Evolutionary conservation across 2,797 vertebrate genomes (phyloP).

Genomic region (Morus bassanus): DNA sequence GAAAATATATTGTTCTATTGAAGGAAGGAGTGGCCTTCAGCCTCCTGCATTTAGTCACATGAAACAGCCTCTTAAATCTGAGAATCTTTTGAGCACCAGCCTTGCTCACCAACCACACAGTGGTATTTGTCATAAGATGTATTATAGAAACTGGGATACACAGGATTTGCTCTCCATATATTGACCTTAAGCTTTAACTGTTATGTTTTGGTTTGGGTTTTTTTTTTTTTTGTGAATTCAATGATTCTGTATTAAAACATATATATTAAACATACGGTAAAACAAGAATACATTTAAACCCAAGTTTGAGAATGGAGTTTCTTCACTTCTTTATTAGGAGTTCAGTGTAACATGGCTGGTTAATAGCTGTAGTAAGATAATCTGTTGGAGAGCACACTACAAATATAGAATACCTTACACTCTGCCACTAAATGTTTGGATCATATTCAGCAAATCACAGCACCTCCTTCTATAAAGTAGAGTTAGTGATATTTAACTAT

Average conservation of each 20-base stretch:
- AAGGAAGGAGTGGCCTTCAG: background rate
- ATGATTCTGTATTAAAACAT: background rate
- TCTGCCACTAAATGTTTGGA: background rate
- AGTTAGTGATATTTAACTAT: background rate
- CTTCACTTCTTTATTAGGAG: background rate
- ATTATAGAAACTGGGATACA: background rate
- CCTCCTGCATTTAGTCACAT: background rate
- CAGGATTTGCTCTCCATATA: background rate
- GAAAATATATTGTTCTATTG: background rate
- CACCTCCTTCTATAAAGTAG: background rate
- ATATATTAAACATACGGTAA: background rate
- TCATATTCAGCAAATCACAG: background rate
- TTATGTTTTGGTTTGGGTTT: no score
- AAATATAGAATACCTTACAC: background rate
- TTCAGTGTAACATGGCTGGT: background rate
- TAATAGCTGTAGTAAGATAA: background rate
- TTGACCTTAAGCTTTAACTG: background rate
- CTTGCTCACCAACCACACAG: background rate
- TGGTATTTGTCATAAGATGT: background rate
- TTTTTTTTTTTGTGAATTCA: background rate
- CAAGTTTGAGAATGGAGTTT: background rate
- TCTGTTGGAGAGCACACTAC: background rate
- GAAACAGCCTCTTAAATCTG: background rate
- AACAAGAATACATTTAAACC: background rate
- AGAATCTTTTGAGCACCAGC: background rate